Evolutionary conservation across 2,797 vertebrate genomes (phyloP).

Genomic region (Stomatorhinus walkeri): DNA sequence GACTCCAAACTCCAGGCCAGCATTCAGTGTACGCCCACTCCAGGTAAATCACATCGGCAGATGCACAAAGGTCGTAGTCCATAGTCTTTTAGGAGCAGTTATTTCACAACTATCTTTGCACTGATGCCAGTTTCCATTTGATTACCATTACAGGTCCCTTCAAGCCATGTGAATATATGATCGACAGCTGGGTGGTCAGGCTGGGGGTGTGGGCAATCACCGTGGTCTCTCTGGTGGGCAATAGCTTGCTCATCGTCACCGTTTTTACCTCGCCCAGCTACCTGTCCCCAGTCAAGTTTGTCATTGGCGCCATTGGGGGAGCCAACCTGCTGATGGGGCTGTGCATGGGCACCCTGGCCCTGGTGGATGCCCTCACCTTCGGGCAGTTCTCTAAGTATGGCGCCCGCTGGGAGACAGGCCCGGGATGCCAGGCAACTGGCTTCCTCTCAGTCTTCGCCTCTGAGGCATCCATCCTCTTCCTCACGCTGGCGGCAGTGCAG

Average conservation of each 20-base stretch:
- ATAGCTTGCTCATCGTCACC: conserved; percentile 73
- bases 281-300: conserved; percentile 79
- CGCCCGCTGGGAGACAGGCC: conserved; percentile 77
- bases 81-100: background rate
- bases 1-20: conserved; percentile 77
- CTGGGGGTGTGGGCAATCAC: conserved; percentile 82
- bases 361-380: conserved; percentile 75
- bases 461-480: conserved; percentile 76
- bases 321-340: conserved; percentile 79
- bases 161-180: conserved; percentile 83
- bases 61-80: background rate
- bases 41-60: conserved; percentile 60
- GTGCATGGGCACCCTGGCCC: conserved; percentile 75
- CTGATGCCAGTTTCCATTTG: background rate
- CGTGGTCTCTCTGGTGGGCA: conserved; percentile 75
- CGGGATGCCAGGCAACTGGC: conserved; percentile 76
- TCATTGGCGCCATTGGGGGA: conserved; percentile 78
- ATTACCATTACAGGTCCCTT: conserved; percentile 71
- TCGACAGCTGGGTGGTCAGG: conserved; percentile 89
- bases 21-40: conserved; percentile 81
- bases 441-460: conserved; percentile 85
- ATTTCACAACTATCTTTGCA: background rate
- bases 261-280: conserved; percentile 70
- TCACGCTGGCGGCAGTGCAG: conserved; percentile 79
- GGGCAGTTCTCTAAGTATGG: conserved; percentile 77